Percentiles rank a stretch among this genome's conserved stretches.
phyloP scores from a whole-genome alignment of 2,797 vertebrate species.

The Spheniscus humboldti region DNA sequence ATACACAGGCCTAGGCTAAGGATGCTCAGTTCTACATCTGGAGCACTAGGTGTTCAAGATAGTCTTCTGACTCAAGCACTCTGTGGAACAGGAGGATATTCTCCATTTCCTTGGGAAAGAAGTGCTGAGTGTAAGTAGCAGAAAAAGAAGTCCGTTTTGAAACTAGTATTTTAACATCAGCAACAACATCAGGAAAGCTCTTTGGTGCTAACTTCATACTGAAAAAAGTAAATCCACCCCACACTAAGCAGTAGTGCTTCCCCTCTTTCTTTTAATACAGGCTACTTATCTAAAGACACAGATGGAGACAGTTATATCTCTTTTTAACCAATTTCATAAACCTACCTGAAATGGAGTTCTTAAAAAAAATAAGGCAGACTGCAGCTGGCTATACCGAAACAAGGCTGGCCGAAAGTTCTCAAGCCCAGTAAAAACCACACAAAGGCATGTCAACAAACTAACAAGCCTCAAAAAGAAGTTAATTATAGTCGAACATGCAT shows the following conservation, averaged over 20 bases:
- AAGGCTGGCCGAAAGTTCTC: background rate
- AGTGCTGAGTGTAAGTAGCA: background rate
- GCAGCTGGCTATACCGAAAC: background rate
- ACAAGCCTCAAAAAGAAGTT: background rate
- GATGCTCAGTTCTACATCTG: background rate
- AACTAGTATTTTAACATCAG: background rate
- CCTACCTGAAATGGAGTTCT: background rate
- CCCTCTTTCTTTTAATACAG: background rate
- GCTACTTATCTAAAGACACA: background rate
- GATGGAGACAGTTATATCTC: background rate
- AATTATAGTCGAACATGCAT: background rate
- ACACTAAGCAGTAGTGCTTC: background rate
- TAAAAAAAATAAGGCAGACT: background rate
- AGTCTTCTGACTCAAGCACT: background rate
- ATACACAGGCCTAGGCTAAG: background rate
- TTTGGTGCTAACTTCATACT: background rate
- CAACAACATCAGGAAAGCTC: background rate
- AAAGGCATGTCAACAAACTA: background rate
- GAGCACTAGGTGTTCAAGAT: background rate
- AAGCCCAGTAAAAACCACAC: background rate
- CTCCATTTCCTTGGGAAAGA: background rate
- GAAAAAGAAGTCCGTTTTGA: background rate
- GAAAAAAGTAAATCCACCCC: background rate
- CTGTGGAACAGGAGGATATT: background rate
- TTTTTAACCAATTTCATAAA: background rate